phyloP scores from a whole-genome alignment of 2,888 invertebrate species.

The Dasypogon diadema region DNA sequence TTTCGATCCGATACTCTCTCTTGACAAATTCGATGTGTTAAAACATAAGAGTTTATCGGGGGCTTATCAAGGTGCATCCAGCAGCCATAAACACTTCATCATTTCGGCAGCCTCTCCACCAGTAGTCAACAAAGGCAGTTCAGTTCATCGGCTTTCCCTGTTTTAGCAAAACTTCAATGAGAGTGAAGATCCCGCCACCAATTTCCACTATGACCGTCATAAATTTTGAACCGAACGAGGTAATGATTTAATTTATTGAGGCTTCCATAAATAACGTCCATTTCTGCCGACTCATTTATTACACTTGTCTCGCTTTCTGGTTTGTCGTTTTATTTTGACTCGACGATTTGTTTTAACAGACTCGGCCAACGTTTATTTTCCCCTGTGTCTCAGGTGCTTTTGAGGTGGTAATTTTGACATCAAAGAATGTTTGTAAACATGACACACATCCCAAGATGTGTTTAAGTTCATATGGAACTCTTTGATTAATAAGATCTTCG shows the following conservation, averaged over 20 bases:
- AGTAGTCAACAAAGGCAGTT: neutral
- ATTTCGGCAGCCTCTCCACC: slow-evolving; percentile 23
- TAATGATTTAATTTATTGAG: slow-evolving; percentile 65
- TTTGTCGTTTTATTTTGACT: slow-evolving; percentile 45
- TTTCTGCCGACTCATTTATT: slow-evolving; percentile 47
- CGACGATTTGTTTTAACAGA: slow-evolving; percentile 45
- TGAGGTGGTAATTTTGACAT: slow-evolving; percentile 48
- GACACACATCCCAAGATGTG: slow-evolving; percentile 46
- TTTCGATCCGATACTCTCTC: slow-evolving; percentile 23
- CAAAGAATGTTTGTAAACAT: slow-evolving; percentile 52
- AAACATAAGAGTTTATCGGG: slow-evolving; percentile 47
- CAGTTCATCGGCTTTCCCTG: slow-evolving; percentile 39
- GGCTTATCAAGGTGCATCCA: slow-evolving; percentile 49
- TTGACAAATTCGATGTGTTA: slow-evolving; percentile 43
- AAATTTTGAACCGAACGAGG: slow-evolving; percentile 60
- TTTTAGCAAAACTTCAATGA: slow-evolving; percentile 48
- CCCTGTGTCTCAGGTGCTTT: slow-evolving; percentile 43
- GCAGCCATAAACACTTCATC: slow-evolving; percentile 49
- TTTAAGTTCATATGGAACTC: slow-evolving; percentile 48
- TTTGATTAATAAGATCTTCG: slow-evolving; percentile 41
- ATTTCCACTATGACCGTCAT: slow-evolving; percentile 56
- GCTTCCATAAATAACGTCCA: slow-evolving; percentile 62
- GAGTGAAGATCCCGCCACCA: slow-evolving; percentile 46
- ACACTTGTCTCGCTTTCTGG: slow-evolving; percentile 42
- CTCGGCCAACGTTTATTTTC: slow-evolving; percentile 24